phyloP scores from a whole-genome alignment of 2,888 invertebrate species.

The Tuberolachnus salignus region DNA sequence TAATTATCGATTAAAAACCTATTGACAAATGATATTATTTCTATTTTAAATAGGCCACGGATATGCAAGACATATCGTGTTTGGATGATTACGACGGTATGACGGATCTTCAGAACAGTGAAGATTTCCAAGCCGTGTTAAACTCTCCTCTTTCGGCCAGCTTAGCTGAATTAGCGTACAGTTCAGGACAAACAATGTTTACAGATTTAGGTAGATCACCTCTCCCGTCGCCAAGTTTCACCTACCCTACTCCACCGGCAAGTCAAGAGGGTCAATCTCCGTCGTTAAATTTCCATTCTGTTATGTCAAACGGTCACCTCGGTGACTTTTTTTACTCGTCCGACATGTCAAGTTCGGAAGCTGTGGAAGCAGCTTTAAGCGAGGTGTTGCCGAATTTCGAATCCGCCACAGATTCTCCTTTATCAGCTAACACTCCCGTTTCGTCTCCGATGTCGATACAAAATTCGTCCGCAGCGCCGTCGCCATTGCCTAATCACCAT shows the following conservation, averaged over 20 bases:
- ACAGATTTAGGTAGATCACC: conserved; percentile 60
- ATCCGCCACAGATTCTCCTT: conserved; percentile 62
- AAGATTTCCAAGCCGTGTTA: conserved; percentile 76
- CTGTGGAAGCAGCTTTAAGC: conserved; percentile 83
- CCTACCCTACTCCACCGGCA: conserved; percentile 87
- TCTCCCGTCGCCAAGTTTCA: conserved; percentile 72
- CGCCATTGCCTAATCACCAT: conserved; percentile 63
- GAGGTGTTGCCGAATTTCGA: conserved; percentile 72
- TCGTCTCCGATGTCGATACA: conserved; percentile 68
- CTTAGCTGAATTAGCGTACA: conserved; percentile 71
- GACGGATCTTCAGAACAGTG: conserved; percentile 66
- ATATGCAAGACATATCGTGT: conserved; percentile 64
- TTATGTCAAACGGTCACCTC: conserved; percentile 63
- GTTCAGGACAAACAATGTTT: conserved; percentile 52
- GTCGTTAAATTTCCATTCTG: conserved; percentile 62
- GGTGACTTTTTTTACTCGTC: conserved; percentile 73
- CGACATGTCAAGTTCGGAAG: conserved; percentile 86
- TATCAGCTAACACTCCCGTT: conserved; percentile 66
- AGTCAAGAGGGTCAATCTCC: conserved; percentile 83
- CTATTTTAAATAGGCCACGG: conserved; percentile 61
- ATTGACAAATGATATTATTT: background rate
- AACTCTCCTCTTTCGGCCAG: conserved; percentile 81
- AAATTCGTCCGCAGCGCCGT: conserved; percentile 62
- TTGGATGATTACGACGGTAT: conserved; percentile 64
- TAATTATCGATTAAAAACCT: background rate